phyloP scores from a whole-genome alignment of 1,140 invertebrate species.

The Galleria mellonella region DNA sequence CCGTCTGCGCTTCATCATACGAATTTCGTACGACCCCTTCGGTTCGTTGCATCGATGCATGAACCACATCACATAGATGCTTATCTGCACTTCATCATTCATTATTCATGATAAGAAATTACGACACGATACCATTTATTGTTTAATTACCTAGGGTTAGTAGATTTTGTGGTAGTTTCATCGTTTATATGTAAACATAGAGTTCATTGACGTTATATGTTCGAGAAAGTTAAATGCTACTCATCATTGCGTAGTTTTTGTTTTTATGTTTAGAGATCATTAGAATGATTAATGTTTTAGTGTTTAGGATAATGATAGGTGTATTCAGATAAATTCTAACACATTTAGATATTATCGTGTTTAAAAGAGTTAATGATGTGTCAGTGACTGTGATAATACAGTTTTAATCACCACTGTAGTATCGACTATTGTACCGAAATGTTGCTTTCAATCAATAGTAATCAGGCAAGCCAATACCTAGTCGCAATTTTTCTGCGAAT shows the following conservation, averaged over 20 bases:
- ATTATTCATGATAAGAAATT: slow-evolving; percentile 26
- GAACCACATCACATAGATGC: slow-evolving; percentile 62
- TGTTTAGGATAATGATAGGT: background rate
- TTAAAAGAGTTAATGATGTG: too few relatives aligned
- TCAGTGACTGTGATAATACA: too few relatives aligned
- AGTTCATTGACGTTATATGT: slow-evolving; percentile 7
- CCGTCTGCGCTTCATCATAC: slow-evolving; percentile 52
- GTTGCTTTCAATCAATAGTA: too few relatives aligned
- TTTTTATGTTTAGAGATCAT: slow-evolving; percentile 6
- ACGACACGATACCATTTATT: slow-evolving; percentile 1
- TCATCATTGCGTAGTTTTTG: slow-evolving; percentile 8
- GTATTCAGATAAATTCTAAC: too few relatives aligned
- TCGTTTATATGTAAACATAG: slow-evolving; percentile 8
- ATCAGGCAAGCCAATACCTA: too few relatives aligned
- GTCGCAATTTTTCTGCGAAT: too few relatives aligned
- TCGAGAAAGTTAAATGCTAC: slow-evolving; percentile 3
- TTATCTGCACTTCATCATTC: slow-evolving; percentile 57
- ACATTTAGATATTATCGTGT: too few relatives aligned
- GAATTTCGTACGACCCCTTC: slow-evolving; percentile 43
- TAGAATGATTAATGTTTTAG: slow-evolving; percentile 1
- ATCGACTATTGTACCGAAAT: too few relatives aligned
- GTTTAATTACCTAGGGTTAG: slow-evolving; percentile 14
- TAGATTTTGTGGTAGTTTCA: slow-evolving; percentile 31
- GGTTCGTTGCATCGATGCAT: slow-evolving; percentile 70
- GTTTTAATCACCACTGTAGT: too few relatives aligned